Evolutionary conservation across 2,797 vertebrate species (phyloP).

Genomic region (Pteronotus mesoamericanus): DNA sequence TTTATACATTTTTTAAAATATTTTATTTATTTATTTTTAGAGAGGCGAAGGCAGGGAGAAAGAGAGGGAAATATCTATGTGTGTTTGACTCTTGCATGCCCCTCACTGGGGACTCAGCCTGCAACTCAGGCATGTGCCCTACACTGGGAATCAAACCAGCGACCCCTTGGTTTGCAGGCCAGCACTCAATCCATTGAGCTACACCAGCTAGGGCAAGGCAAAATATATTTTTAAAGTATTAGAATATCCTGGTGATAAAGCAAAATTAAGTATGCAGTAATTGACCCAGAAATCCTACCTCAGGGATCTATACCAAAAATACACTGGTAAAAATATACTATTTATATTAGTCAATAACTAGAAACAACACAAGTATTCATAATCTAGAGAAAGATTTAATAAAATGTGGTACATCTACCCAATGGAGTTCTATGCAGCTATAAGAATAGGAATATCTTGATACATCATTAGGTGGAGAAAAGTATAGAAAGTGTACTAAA

Average conservation of each 20-base stretch:
- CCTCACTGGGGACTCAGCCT: no score
- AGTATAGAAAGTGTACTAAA: neutral
- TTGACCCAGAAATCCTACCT: neutral
- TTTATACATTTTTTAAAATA: no score
- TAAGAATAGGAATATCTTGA: neutral
- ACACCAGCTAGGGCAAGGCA: no score
- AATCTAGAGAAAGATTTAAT: neutral
- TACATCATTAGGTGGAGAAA: neutral
- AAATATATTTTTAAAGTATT: neutral
- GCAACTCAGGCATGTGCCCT: no score
- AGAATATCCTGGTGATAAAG: neutral
- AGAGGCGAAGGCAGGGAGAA: no score
- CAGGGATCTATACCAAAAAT: neutral
- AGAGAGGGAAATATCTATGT: no score
- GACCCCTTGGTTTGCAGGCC: no score
- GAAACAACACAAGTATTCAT: constrained; percentile 14
- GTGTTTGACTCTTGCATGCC: no score
- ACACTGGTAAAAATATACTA: neutral
- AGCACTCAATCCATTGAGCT: no score
- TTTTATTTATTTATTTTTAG: no score
- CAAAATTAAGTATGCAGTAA: constrained; percentile 6
- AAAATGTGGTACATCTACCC: neutral
- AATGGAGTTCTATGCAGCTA: neutral
- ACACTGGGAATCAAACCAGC: no score
- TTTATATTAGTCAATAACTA: neutral